Evolutionary conservation across 2,797 vertebrate species (phyloP).

Genomic region (Nannoperca obscura): DNA sequence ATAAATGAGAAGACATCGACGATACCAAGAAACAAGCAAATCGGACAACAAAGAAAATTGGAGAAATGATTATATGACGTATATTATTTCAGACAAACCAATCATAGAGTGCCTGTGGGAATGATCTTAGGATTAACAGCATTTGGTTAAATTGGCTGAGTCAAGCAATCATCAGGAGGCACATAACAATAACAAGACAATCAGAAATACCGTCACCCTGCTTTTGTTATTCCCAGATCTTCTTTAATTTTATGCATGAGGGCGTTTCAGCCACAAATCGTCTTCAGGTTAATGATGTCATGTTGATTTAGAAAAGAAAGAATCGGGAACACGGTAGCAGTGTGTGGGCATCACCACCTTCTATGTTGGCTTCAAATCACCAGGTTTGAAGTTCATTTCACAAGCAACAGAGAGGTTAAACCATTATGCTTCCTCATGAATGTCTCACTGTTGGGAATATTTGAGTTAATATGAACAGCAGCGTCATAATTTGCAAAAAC

Average conservation of each 20-base stretch:
- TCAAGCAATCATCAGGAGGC: background rate
- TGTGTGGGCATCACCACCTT: background rate
- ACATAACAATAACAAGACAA: background rate
- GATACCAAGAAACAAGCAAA: background rate
- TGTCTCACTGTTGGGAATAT: background rate
- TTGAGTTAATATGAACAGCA: background rate
- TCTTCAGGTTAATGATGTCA: background rate
- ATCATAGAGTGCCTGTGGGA: background rate
- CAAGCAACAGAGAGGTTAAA: background rate
- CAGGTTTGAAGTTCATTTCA: background rate
- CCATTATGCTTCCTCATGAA: no score
- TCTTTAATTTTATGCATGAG: no score
- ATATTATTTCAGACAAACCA: no score
- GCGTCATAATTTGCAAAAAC: background rate
- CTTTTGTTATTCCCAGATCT: background rate
- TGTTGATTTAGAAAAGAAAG: background rate
- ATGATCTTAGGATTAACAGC: background rate
- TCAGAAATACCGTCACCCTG: background rate
- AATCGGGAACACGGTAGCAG: background rate
- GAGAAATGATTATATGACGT: background rate
- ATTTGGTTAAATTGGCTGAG: background rate
- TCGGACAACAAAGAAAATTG: background rate
- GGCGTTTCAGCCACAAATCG: background rate
- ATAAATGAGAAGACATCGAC: background rate
- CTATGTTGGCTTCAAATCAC: background rate